Conservation (phyloP, 2,797 vertebrate species). For the Syncerus caffer region DNA sequence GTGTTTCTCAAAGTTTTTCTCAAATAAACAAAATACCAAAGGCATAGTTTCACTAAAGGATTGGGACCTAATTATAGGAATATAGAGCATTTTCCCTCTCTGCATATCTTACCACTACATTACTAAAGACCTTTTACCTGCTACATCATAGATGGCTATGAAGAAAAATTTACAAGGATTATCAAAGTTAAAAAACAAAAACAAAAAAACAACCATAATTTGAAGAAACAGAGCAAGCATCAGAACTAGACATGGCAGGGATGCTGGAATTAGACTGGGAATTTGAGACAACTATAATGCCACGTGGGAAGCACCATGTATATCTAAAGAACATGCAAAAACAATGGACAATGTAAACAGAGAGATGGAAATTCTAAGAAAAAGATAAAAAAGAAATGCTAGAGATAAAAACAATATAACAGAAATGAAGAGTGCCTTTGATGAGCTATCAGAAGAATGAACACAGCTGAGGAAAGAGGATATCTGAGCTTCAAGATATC, state of each 20-base stretch:
- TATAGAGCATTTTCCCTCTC: background rate
- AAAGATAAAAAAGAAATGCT: background rate
- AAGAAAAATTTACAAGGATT: background rate
- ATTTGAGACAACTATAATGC: background rate
- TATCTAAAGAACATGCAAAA: background rate
- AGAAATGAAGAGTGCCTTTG: background rate
- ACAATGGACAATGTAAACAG: background rate
- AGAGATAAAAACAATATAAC: background rate
- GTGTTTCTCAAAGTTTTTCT: background rate
- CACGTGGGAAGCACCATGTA: background rate
- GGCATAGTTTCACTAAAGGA: background rate
- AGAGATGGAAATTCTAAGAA: background rate
- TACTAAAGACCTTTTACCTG: background rate
- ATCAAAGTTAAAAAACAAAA: background rate
- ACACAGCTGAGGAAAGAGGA: background rate
- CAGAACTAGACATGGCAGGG: background rate
- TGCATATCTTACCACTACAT: background rate
- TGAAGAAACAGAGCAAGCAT: background rate
- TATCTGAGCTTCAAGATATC: background rate
- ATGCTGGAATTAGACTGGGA: background rate
- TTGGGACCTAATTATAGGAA: background rate
- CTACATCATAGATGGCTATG: background rate
- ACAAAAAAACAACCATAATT: background rate
- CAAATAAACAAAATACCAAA: background rate
- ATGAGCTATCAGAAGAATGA: background rate